A percentile compares a stretch with the other conserved stretches of the same genome.
phyloP scores from a whole-genome alignment of 2,113 vertebrate genomes.

The Phodopus roborovskii region DNA sequence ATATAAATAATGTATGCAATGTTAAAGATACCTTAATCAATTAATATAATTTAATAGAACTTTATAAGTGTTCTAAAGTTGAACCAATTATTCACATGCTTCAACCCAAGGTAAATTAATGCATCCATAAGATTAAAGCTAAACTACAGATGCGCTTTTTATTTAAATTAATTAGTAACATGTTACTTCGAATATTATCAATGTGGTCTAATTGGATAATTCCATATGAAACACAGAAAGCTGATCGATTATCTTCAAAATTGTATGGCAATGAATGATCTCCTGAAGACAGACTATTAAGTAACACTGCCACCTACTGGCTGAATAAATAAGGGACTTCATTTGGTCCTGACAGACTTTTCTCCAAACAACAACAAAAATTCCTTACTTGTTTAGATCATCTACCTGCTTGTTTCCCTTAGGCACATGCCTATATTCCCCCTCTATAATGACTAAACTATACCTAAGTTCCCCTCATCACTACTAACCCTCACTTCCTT shows the following conservation, averaged over 20 bases:
- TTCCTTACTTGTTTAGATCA: not conserved
- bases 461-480: not conserved
- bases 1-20: not conserved
- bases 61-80: not conserved
- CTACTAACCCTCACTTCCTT: not conserved
- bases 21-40: not conserved
- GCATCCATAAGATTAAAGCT: not conserved
- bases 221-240: not conserved
- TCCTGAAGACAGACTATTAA: not conserved
- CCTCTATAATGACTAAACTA: not conserved
- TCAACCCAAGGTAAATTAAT: not conserved
- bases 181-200: not conserved
- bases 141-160: not conserved
- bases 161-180: not conserved
- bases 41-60: not conserved
- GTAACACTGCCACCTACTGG: slow-evolving; percentile 3
- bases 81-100: not conserved
- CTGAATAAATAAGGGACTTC: not conserved
- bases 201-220: not conserved
- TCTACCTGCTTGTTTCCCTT: not conserved
- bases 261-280: not conserved
- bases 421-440: not conserved
- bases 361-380: not conserved
- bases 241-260: not conserved
- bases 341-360: not conserved